Base-by-base conservation (phyloP, 2,113 vertebrate species). In the Sorex araneus region DNA sequence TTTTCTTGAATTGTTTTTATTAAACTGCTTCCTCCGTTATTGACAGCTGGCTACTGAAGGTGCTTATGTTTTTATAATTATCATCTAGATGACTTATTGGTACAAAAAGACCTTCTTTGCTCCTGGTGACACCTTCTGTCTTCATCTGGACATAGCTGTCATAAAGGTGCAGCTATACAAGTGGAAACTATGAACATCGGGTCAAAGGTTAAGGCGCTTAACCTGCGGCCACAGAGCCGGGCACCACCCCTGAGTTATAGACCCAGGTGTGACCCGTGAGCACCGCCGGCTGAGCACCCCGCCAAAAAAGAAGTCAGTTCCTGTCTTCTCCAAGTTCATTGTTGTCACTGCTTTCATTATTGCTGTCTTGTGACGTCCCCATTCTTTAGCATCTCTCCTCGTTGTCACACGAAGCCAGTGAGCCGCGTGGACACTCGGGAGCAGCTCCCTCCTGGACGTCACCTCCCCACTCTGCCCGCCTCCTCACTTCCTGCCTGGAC, bases 91-190 rank as follows among this genome's bases (percentile, higher is more conserved):
- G 45, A 16, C 40, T 75, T 91, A 30, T 81, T 15, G 75, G 82
- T 91, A 43, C 50, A 75, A 50, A 86, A 84, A 34, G 87, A n/a
- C 90, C 73, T 25, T 88, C 71, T 75, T n/a, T 79, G 40, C n/a
- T 84, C 30, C 54, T 88, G 60, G 16, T 70, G 54, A 66, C 8
- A 66, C 6, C 50, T 69, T 84, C 83, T 88, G 43, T 50, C 63
- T 43, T 91, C 36, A 83, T 70, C 50, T 40, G 69, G 30, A 40
- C 75, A 13, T 12, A 67, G 47, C 27, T 67, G 12, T 79, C 19
- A 47, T n/a, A 30, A 83, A 82, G 50, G 27, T 50, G 66, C 36
- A 50, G 27, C 28, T 30, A 60, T 73, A 64, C 21, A 34, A 7
- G 3, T 45, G 11, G 67, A 54, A 80, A 64, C 30, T 57, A 16